Base-by-base conservation (phyloP, 2,888 invertebrate species). In the Julus scanicus region DNA sequence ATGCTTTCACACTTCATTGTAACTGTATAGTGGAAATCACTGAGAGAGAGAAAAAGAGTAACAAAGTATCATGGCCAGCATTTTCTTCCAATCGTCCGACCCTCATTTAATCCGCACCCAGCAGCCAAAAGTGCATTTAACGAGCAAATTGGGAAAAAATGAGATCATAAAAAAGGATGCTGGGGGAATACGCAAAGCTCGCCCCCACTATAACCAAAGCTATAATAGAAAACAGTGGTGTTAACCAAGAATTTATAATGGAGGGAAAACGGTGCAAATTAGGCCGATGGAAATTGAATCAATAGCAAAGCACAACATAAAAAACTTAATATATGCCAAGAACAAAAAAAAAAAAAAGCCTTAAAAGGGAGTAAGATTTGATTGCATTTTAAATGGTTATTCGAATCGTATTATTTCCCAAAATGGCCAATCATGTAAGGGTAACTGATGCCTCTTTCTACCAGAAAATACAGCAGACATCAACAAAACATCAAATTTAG, bases 11-110 rank as follows among this genome's bases (percentile, higher is more conserved):
- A 80, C 80, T 80, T 80, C 80, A 80, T 80, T 37, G 80, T 80
- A 80, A 80, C 80, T 15, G 37, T 80, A 37, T 80, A 80, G 80
- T 80, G 80, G 37, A 80, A 80, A 80, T 80, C 80, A 80, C 37
- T 0, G 37, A 80, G 11, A 71, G 71, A 71, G 71, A 80, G 37
- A 80, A 15, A 80, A 80, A 80, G 37, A 80, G 80, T 80, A 80
- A 80, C 80, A 80, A 80, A 80, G 80, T 80, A 80, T 80, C 80
- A 80, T 80, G 80, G 80, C 80, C 80, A 80, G 80, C 80, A 80
- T 80, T 80, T 80, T 37, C 80, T 80, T 80, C 80, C 80, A 80
- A 80, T 80, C 80, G 80, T 80, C 80, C 80, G 80, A 80, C 80
- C 80, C 80, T 80, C 80, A 80, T 80, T 80, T 80, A 80, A 80